Base-by-base conservation (phyloP, 1,140 invertebrate genomes). In the Diprion similis region DNA sequence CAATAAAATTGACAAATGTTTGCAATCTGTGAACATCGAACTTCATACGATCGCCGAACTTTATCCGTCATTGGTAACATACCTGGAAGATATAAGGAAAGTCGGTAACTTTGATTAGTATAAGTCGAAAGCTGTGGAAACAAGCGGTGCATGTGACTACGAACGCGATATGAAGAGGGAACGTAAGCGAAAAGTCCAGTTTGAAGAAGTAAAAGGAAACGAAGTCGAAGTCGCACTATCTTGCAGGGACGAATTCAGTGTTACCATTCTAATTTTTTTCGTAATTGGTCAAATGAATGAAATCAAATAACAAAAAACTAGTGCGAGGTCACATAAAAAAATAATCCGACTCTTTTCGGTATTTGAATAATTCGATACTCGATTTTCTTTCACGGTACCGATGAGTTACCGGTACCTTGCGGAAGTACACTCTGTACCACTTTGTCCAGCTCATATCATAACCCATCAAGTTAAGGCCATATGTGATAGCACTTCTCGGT, bases 1-100 rank as follows among this genome's bases (percentile, higher is more conserved):
- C 13, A 75, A 75, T 10, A 74, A 71, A 76, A 51, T 68, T 8
- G 70, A 45, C 51, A 77, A 76, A 71, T 51, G 13, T 59, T 17
- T 77, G 11, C 66, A 76, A 76, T 37, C 19, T 66, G 24, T 48
- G 11, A 46, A 37, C 59, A 69, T 69, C 45, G 69, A 66, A 74
- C 66, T 17, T 68, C 48, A 51, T 51, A 10, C 48, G 48, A 51
- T 51, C 15, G n/a, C n/a, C n/a, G n/a, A n/a, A n/a, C n/a, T n/a
- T n/a, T 51, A 51, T 51, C 48, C 8, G 48, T 51, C 48, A 15
- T 51, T 51, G 48, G 48, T 51, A 51, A 51, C 48, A 51, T 51
- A 51, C 48, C 48, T 51, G 15, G 48, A 51, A 51, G 48, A 51
- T 51, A 15, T 51, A 51, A 51, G 48, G 48, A 51, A 51, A 51